These are phyloP conservation scores for Macropis europaea DNA, from an alignment of 2,888 invertebrate species.

Conservation along the genomic window DNA sequence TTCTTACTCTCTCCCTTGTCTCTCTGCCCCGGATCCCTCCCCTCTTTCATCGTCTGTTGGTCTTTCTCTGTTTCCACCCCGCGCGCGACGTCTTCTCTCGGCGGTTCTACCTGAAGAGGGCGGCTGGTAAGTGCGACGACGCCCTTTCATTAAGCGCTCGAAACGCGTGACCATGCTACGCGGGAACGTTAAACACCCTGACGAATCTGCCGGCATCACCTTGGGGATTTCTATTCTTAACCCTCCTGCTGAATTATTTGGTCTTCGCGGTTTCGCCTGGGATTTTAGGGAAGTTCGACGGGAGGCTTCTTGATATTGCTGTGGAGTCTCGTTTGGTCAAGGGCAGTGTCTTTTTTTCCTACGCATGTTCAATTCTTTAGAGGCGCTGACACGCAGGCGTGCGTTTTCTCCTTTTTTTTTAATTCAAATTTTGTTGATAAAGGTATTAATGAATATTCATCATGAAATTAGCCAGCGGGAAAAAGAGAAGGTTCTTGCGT, in stretches of 20 bases:
- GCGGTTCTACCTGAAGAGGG: conserved; percentile 44
- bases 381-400: too few species aligned
- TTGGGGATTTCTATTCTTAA: conserved; percentile 38
- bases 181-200: conserved; percentile 54
- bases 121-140: conserved; percentile 62
- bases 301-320: too few species aligned
- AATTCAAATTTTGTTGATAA: too few species aligned
- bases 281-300: too few species aligned
- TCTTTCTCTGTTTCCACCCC: conserved; percentile 18
- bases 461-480: too few species aligned
- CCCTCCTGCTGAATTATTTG: conserved; percentile 17
- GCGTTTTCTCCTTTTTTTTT: too few species aligned
- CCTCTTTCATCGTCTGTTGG: conserved; percentile 3
- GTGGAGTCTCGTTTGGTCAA: too few species aligned
- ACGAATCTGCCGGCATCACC: conserved; percentile 30
- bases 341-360: too few species aligned
- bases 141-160: conserved; percentile 69
- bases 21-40: background rate
- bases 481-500: too few species aligned
- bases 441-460: too few species aligned
- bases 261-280: too few species aligned
- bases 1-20: background rate
- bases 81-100: conserved; percentile 25
- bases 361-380: too few species aligned
- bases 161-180: conserved; percentile 64